phyloP scores from a whole-genome alignment of 2,888 invertebrate species.

The Lepidocyrtoides sp. region DNA sequence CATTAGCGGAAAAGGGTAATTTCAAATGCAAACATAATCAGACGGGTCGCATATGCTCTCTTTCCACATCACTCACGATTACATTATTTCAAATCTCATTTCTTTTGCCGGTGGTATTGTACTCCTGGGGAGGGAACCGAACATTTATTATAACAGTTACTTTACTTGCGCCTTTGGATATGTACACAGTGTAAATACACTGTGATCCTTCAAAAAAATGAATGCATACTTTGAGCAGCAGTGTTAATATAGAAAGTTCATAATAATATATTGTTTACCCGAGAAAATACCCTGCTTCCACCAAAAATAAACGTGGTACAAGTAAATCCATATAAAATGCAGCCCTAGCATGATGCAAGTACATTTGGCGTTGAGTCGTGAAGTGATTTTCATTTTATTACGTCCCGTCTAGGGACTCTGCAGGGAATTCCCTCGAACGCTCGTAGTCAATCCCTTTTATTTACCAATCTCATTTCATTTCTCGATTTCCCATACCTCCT shows the following conservation, averaged over 20 bases:
- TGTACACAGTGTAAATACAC: constrained; percentile 3
- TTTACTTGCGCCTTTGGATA: constrained; percentile 24
- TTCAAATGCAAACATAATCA: constrained; percentile 70
- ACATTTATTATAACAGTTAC: neutral
- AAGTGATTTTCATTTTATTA: constrained; percentile 62
- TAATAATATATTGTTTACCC: too few relatives aligned
- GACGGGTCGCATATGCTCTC: constrained; percentile 69
- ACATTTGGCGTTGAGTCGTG: constrained; percentile 15
- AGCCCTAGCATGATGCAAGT: neutral
- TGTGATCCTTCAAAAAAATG: neutral
- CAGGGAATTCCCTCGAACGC: constrained; percentile 47
- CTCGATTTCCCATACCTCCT: neutral
- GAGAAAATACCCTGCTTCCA: neutral
- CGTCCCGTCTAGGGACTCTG: constrained; percentile 27
- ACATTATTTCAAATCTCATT: constrained; percentile 59
- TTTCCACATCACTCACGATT: constrained; percentile 64
- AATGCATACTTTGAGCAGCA: neutral
- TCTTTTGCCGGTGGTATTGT: constrained; percentile 27
- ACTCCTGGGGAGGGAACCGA: neutral
- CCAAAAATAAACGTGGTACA: too few relatives aligned
- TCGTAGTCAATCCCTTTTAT: constrained; percentile 30
- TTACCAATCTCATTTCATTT: constrained; percentile 61
- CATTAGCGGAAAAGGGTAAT: constrained; percentile 63
- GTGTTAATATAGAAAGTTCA: neutral
- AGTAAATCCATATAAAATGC: too few relatives aligned